Percentiles rank a stretch among this genome's conserved stretches.
Evolutionary conservation across 2,888 invertebrate species (phyloP).

Genomic region (Xanthorhoe spadicearia): DNA sequence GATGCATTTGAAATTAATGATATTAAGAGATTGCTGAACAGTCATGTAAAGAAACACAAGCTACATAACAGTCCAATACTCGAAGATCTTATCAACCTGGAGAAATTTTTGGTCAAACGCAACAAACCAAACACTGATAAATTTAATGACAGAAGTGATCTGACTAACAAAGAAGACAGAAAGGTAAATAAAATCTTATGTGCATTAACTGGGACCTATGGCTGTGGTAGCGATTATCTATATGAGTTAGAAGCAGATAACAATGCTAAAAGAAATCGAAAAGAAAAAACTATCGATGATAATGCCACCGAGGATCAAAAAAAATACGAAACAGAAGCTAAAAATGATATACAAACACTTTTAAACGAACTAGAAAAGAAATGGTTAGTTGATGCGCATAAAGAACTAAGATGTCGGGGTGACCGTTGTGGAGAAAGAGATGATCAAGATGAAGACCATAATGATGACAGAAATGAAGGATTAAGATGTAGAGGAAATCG

Average conservation of each 20-base stretch:
- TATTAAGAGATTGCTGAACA: constrained; percentile 17
- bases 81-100: constrained; percentile 29
- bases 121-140: constrained; percentile 27
- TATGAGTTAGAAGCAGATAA: constrained; percentile 1
- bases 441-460: constrained; percentile 13
- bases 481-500: background rate
- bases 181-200: constrained; percentile 18
- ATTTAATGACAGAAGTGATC: background rate
- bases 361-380: constrained; percentile 45
- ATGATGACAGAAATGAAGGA: too few relatives aligned
- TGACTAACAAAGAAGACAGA: background rate
- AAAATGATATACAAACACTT: constrained; percentile 41
- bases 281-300: background rate
- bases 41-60: constrained; percentile 11
- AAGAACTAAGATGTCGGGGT: constrained; percentile 9
- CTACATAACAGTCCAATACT: constrained; percentile 14
- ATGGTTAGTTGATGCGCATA: background rate
- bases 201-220: constrained; percentile 13
- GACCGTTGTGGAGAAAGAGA: constrained; percentile 9
- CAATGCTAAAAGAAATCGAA: background rate
- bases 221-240: constrained; percentile 9
- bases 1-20: constrained; percentile 5
- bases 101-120: constrained; percentile 34
- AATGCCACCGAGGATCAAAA: background rate
- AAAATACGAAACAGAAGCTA: constrained; percentile 29